Percentiles rank a stretch among this genome's conserved stretches.
Conservation (phyloP, 2,888 invertebrate genomes). For the Notodonta ziczac region DNA sequence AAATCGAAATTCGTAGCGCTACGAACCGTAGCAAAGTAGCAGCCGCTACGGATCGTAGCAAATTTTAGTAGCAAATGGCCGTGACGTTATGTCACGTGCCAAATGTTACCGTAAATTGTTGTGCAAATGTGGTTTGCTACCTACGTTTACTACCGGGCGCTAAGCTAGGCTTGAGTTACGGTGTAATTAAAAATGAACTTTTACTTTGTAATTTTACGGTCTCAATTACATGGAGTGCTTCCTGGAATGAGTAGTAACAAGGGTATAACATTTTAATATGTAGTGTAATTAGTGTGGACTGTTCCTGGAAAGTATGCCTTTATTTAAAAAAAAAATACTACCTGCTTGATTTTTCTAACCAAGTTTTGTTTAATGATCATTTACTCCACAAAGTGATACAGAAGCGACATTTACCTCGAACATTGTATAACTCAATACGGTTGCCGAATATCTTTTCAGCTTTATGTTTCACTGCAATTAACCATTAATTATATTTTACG, state of each 20-base stretch:
- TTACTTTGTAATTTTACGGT: not conserved
- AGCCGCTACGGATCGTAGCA: not conserved
- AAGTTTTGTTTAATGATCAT: not conserved
- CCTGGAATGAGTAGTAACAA: not conserved
- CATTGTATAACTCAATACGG: no score
- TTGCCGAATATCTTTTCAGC: no score
- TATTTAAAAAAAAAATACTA: no score
- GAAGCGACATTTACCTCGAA: no score
- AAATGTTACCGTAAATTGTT: not conserved
- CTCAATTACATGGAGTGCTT: not conserved
- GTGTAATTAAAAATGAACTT: not conserved
- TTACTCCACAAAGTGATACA: no score
- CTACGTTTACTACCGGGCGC: not conserved
- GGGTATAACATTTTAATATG: not conserved
- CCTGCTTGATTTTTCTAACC: not conserved
- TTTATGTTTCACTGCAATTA: no score
- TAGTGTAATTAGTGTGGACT: not conserved
- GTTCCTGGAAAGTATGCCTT: not conserved
- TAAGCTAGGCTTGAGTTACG: not conserved
- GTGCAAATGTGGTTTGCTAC: not conserved
- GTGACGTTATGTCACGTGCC: not conserved
- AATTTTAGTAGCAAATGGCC: not conserved
- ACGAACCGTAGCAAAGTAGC: no score
- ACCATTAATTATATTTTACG: no score
- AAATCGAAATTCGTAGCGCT: not conserved